Conservation (phyloP, 92 coral and sea anemone genomes). For the Palythoa grandiflora region DNA sequence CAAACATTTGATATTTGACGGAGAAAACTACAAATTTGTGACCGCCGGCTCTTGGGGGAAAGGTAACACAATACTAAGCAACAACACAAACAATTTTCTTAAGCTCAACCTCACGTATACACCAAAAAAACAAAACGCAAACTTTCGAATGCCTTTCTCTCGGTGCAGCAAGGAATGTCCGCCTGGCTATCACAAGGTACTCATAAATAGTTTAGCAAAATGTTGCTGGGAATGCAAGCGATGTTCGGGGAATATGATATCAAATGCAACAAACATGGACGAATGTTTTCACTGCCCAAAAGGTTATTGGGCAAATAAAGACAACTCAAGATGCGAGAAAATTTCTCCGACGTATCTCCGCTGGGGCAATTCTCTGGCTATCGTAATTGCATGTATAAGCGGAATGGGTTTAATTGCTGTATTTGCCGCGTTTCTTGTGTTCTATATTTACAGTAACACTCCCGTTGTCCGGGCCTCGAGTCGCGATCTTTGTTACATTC, state of each 20-base stretch:
- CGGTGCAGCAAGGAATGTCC: slow-evolving; percentile 71
- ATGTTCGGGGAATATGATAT: slow-evolving; percentile 72
- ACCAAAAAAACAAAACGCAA: not conserved
- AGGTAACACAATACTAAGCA: not conserved
- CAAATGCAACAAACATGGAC: slow-evolving; percentile 71
- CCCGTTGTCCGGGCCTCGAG: slow-evolving; percentile 94
- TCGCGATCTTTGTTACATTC: slow-evolving; percentile 83
- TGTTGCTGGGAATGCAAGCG: slow-evolving; percentile 90
- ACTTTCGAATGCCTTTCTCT: slow-evolving; percentile 58
- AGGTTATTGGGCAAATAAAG: slow-evolving; percentile 77
- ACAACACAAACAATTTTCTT: slow-evolving; percentile 22
- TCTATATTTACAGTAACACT: slow-evolving; percentile 74
- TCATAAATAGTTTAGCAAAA: slow-evolving; percentile 71
- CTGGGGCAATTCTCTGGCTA: slow-evolving; percentile 72
- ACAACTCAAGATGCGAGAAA: slow-evolving; percentile 74
- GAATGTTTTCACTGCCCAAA: slow-evolving; percentile 78
- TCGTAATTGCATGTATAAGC: slow-evolving; percentile 65
- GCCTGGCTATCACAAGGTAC: slow-evolving; percentile 77
- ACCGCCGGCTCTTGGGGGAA: slow-evolving; percentile 81
- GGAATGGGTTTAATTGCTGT: slow-evolving; percentile 73
- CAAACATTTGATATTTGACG: slow-evolving; percentile 61
- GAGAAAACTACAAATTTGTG: slow-evolving; percentile 69
- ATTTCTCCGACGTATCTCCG: slow-evolving; percentile 72
- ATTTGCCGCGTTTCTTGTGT: slow-evolving; percentile 66
- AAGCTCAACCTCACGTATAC: not conserved